Percentiles rank a stretch among this genome's conserved stretches.
phyloP scores from a whole-genome alignment of 2,113 vertebrate genomes.

The Nerophis ophidion region DNA sequence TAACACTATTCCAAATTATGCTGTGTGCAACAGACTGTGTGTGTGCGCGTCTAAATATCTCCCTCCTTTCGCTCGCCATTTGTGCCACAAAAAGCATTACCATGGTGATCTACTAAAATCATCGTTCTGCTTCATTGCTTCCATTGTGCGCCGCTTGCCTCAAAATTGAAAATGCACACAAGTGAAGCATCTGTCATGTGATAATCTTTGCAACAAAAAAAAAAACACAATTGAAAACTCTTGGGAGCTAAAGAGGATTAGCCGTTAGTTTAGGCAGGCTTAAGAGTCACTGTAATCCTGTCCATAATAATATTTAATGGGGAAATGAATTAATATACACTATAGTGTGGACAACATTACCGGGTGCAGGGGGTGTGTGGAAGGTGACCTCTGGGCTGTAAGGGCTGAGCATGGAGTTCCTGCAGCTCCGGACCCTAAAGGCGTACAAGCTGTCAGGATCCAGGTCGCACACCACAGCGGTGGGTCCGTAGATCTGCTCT shows the following conservation, averaged over 20 bases:
- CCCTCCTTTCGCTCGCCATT: slow-evolving; percentile 5
- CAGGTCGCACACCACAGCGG: slow-evolving; percentile 76
- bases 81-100: slow-evolving; percentile 26
- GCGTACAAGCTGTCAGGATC: slow-evolving; percentile 76
- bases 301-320: neutral
- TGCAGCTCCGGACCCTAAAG: slow-evolving; percentile 84
- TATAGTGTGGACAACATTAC: slow-evolving; percentile 59
- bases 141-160: neutral
- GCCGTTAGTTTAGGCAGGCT: slow-evolving; percentile 16
- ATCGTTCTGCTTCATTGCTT: slow-evolving; percentile 17
- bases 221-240: slow-evolving; percentile 11
- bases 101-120: slow-evolving; percentile 31
- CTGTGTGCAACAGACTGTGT: neutral
- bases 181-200: slow-evolving; percentile 13
- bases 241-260: slow-evolving; percentile 19
- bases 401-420: slow-evolving; percentile 79
- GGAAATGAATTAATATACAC: slow-evolving; percentile 12
- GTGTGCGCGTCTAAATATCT: too few species aligned
- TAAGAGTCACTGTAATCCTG: slow-evolving; percentile 9
- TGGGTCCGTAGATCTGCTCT: slow-evolving; percentile 73
- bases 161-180: slow-evolving; percentile 15
- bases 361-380: slow-evolving; percentile 85
- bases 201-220: slow-evolving; percentile 18
- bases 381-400: slow-evolving; percentile 84
- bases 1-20: slow-evolving; percentile 15